Percentiles rank a stretch among this genome's conserved stretches.
These are phyloP conservation scores for Cryptomyrus ogoouensis DNA, from an alignment of 2,113 vertebrate species.

Conservation along the genomic window DNA sequence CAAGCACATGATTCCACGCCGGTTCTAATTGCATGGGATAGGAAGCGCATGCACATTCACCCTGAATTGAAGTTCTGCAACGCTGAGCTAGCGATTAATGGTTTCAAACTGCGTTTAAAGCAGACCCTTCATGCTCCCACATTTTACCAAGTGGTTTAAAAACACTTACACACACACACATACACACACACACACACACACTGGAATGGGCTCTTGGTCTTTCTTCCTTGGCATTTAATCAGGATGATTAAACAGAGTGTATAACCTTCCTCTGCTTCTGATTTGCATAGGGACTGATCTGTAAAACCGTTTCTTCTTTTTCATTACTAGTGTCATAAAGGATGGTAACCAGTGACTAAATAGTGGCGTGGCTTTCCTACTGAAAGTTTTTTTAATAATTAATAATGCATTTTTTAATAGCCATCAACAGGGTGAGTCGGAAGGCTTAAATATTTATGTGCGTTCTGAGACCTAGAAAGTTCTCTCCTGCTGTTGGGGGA, in stretches of 20 bases:
- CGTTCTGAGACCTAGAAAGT: background rate
- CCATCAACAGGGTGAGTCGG: background rate
- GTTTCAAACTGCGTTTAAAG: background rate
- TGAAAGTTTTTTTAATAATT: background rate
- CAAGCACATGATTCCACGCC: no score
- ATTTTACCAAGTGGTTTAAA: background rate
- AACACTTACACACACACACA: background rate
- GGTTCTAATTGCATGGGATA: background rate
- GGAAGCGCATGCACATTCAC: no score
- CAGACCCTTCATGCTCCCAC: background rate
- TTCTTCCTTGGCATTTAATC: conserved; percentile 1
- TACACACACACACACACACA: background rate
- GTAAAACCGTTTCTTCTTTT: conserved; percentile 27
- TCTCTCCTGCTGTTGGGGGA: background rate
- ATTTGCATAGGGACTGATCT: conserved; percentile 24
- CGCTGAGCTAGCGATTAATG: background rate
- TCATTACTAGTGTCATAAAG: conserved; percentile 24
- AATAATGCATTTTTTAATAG: background rate
- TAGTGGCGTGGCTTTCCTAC: background rate
- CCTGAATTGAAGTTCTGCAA: background rate
- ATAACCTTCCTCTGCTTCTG: background rate
- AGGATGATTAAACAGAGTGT: background rate
- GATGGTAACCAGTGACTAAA: background rate
- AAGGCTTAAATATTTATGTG: background rate
- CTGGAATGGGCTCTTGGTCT: background rate